Evolutionary conservation across 2,888 invertebrate species (phyloP).

Genomic region (Orthonevra nobilis): DNA sequence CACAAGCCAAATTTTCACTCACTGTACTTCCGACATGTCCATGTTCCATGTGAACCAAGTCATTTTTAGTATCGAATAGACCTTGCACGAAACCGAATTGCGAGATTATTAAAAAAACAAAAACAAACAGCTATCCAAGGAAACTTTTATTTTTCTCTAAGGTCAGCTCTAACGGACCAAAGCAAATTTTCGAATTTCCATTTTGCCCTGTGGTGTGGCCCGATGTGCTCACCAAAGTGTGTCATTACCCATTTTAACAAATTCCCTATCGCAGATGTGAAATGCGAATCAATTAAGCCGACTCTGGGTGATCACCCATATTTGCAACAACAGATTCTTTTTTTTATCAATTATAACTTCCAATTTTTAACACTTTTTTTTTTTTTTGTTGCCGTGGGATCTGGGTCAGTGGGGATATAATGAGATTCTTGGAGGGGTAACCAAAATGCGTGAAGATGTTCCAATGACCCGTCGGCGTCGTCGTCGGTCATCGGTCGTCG

Average conservation of each 20-base stretch:
- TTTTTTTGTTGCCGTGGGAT: slow-evolving; percentile 38
- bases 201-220: no score
- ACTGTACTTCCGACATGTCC: slow-evolving; percentile 23
- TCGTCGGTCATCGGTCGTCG: slow-evolving; percentile 30
- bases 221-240: slow-evolving; percentile 11
- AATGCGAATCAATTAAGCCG: slow-evolving; percentile 9
- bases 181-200: slow-evolving; percentile 18
- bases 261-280: slow-evolving; percentile 19
- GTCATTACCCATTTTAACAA: slow-evolving; percentile 12
- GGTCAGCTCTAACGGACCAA: slow-evolving; percentile 39
- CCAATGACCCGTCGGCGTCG: slow-evolving; percentile 38
- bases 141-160: slow-evolving; percentile 21
- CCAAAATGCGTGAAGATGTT: slow-evolving; percentile 46
- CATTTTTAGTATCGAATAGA: slow-evolving; percentile 4
- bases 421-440: slow-evolving; percentile 30
- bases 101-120: slow-evolving; percentile 20
- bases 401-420: slow-evolving; percentile 48
- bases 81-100: slow-evolving; percentile 44
- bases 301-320: slow-evolving; percentile 19
- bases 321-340: slow-evolving; percentile 11
- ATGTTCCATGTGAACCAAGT: neutral
- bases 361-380: slow-evolving; percentile 33
- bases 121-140: slow-evolving; percentile 6
- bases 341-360: slow-evolving; percentile 8
- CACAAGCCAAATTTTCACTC: slow-evolving; percentile 6